A percentile compares a stretch with the other conserved stretches of the same genome.
These are phyloP conservation scores for Perca flavescens DNA, from an alignment of 2,113 vertebrate species.

Conservation along the genomic window DNA sequence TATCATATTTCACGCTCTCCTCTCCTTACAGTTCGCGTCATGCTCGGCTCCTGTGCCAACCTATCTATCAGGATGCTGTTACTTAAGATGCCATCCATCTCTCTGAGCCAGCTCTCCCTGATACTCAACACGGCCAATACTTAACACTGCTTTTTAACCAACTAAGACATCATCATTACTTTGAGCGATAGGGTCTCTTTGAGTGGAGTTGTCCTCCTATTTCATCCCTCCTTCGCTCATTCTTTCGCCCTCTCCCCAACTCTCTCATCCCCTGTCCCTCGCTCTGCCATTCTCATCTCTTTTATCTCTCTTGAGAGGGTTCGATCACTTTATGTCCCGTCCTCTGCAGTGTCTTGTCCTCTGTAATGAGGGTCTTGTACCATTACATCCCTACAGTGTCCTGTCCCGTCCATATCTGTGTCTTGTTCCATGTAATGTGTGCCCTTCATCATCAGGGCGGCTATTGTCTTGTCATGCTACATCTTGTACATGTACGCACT, in stretches of 20 bases:
- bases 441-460: constrained; percentile 65
- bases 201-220: constrained; percentile 78
- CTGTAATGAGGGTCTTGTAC: constrained; percentile 72
- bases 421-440: constrained; percentile 65
- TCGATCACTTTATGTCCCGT: constrained; percentile 72
- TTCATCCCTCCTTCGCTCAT: constrained; percentile 69
- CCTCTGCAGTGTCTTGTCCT: constrained; percentile 71
- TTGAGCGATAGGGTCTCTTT: constrained; percentile 79
- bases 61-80: constrained; percentile 78
- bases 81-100: constrained; percentile 83
- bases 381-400: constrained; percentile 60
- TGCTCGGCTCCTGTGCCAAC: constrained; percentile 61
- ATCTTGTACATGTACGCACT: constrained; percentile 45
- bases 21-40: constrained; percentile 56
- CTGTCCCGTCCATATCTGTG: constrained; percentile 55
- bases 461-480: constrained; percentile 62
- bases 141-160: constrained; percentile 85
- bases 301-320: constrained; percentile 70
- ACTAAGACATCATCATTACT: constrained; percentile 86
- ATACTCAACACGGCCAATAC: constrained; percentile 73
- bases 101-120: constrained; percentile 50
- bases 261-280: constrained; percentile 60
- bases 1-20: constrained; percentile 61
- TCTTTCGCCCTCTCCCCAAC: constrained; percentile 64
- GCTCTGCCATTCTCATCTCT: constrained; percentile 67